Percentiles rank a stretch among this genome's conserved stretches.
Evolutionary conservation across 1,140 invertebrate species (phyloP).

Genomic region (Kradibia gibbosae): DNA sequence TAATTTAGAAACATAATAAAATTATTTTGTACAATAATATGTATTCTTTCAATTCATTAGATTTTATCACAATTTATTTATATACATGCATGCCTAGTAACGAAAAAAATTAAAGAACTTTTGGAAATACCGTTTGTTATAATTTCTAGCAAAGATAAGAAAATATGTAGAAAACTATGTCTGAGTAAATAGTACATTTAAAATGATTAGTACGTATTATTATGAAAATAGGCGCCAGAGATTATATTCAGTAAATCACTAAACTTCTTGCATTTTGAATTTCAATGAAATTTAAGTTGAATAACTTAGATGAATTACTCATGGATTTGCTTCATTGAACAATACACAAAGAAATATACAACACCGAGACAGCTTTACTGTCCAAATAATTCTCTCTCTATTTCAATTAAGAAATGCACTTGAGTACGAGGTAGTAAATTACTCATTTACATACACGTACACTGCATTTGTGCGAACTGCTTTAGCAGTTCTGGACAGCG

Average conservation of each 20-base stretch:
- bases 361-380: not conserved
- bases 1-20: too few relatives aligned
- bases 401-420: not conserved
- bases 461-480: not conserved
- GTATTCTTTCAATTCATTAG: too few relatives aligned
- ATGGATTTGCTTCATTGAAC: not conserved
- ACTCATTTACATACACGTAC: conserved; percentile 6
- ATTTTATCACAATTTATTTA: too few relatives aligned
- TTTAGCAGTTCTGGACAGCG: conserved; percentile 1
- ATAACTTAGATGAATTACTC: not conserved
- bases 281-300: not conserved
- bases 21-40: too few relatives aligned
- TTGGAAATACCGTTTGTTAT: too few relatives aligned
- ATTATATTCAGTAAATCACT: not conserved
- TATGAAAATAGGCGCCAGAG: too few relatives aligned
- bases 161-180: too few relatives aligned
- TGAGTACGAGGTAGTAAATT: not conserved
- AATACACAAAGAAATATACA: not conserved
- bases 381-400: not conserved
- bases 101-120: too few relatives aligned
- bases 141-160: too few relatives aligned
- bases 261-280: not conserved
- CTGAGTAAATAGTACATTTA: too few relatives aligned
- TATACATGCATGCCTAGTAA: too few relatives aligned
- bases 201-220: too few relatives aligned